Conservation (phyloP, 2,113 vertebrate species). For the Aleadryas rufinucha region DNA sequence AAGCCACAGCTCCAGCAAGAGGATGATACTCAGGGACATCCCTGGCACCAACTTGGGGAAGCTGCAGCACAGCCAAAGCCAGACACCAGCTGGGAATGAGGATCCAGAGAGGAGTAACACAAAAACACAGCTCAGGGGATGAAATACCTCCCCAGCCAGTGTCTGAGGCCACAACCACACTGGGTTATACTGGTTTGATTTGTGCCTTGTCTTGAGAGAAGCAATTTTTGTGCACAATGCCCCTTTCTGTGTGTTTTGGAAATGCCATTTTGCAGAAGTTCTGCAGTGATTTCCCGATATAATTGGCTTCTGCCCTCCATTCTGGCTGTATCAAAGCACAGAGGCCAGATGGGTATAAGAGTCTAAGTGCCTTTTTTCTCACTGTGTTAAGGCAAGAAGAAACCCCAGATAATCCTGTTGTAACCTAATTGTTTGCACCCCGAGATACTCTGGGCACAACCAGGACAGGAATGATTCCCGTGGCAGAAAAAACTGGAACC, state of each 20-base stretch:
- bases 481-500: conserved; percentile 25
- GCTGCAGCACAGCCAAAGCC: no score
- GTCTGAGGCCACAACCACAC: not conserved
- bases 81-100: fast-evolving
- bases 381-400: conserved; percentile 6
- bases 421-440: conserved; percentile 42
- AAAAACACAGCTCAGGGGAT: not conserved
- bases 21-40: not conserved
- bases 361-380: conserved; percentile 18
- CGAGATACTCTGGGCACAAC: not conserved
- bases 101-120: not conserved
- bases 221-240: not conserved
- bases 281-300: not conserved
- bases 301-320: not conserved
- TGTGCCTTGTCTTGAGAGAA: not conserved
- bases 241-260: not conserved
- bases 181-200: not conserved
- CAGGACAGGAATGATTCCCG: not conserved
- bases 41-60: not conserved
- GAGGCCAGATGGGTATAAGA: not conserved
- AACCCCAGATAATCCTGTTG: conserved; percentile 29
- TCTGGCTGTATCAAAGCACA: not conserved
- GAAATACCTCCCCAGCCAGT: not conserved
- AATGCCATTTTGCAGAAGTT: not conserved
- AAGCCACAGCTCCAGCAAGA: not conserved